Base-by-base conservation (phyloP, 2,113 vertebrate genomes). In the Oxygymnocypris stewartii region DNA sequence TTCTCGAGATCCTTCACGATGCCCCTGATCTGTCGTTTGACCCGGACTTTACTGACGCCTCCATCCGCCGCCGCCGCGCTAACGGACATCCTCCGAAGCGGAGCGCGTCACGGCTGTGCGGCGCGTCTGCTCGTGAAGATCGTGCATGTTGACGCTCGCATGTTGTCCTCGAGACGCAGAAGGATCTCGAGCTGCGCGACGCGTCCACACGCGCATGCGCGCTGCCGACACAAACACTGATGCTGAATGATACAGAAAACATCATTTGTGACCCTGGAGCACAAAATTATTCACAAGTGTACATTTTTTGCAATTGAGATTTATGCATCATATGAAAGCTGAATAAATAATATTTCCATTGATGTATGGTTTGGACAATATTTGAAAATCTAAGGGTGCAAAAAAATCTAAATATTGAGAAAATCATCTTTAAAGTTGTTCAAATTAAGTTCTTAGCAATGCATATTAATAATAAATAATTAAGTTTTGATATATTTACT, bases 1-100 rank as follows among this genome's bases (percentile, higher is more conserved):
- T 96, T 95, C 91, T 99, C 98, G 95, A 99, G 90, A 92, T 98
- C 98, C 91, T 98, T 94, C 94, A 99, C 97, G 93, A 99, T 98
- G 88, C 96, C 96, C 96, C 97, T 97, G 94, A 99, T 99, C 95
- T 98, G 97, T 88, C 95, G 96, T 93, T 99, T 99, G 92, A 99
- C 97, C 96, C 96, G 94, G 91, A 97, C 93, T 96, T 97, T 98
- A 94, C 96, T 96, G 93, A 96, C 96, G 90, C 95, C 94, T 91
- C 95, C 97, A 94, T 97, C 97, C 91, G 95, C 96, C 91, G 97
- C 92, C 91, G 95, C 94, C 88, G 97, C 92, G 94, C 93, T 93
- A 91, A 95, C 96, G 94, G 97, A 98, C 98, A 98, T 99, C 91
- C 96, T 99, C 93, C 91, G 89, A 84, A 86, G 92, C 90, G 87